Base-by-base conservation (phyloP, 2,113 vertebrate species). In the Cnemophilus loriae region DNA sequence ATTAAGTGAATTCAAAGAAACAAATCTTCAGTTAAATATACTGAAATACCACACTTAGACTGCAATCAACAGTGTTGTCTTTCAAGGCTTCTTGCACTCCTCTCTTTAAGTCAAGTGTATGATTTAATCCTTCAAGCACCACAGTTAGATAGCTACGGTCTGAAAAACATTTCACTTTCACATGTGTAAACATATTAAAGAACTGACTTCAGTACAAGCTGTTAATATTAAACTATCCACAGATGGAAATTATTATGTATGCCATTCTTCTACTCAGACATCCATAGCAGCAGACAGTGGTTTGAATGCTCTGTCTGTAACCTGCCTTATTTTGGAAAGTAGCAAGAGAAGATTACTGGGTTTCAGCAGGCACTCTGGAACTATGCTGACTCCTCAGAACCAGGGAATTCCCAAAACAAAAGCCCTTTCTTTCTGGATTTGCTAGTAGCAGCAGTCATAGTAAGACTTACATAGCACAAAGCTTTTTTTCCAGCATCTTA, bases 101-200 rank as follows among this genome's bases (percentile, higher is more conserved):
- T 89, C 90, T 91, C 56, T 90, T 79, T 78, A 96, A 93, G 63
- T 92, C 68, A 92, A 96, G 85, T 92, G 71, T 60, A 84, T 86
- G 88, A 94, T 93, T 94, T 96, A 94, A 89, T 88, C 35, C 53
- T 70, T 83, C 56, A 92, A 95, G 88, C 52, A 88, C 16, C 52
- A 80, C 22, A 92, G 68, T 70, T 56, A 95, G 60, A 88, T 44
- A 94, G 64, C 76, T 86, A 70, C 75, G 76, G 95, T 89, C 76
- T 96, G 88, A 96, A 96, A 96, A 96, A 96, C 90, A 97, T 91
- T 95, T 86, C 73, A 92, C 61, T 64, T 37, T 82, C 52, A 75
- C 52, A 82, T 60, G 74, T 94, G 92, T 93, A 96, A 96, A 95
- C 79, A 95, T 32, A 91, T 79, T 35, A 56, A 95, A 96, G 68